Conservation (phyloP, 2,113 vertebrate species). For the Zapus hudsonius region DNA sequence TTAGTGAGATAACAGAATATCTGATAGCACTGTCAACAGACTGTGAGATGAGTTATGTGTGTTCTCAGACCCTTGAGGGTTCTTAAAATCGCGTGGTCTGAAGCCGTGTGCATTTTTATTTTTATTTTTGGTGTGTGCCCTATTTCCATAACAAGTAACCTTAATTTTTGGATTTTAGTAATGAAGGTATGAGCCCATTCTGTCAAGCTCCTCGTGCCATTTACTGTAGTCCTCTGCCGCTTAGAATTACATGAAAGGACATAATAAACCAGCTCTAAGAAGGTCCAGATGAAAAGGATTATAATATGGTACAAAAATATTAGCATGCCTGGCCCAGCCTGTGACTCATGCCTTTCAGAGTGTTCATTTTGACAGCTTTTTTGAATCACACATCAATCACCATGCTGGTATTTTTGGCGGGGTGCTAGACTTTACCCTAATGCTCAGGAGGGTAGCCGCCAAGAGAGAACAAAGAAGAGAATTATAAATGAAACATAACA, state of each 20-base stretch:
- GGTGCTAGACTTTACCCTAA: conserved; percentile 62
- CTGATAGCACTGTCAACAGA: conserved; percentile 17
- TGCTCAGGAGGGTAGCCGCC: conserved; percentile 39
- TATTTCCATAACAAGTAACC: conserved; percentile 58
- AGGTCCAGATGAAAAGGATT: conserved; percentile 77
- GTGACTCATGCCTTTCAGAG: conserved; percentile 73
- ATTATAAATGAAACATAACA: conserved; percentile 57
- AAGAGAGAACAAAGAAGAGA: conserved; percentile 70
- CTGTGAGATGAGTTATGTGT: conserved; percentile 46
- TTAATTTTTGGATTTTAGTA: conserved; percentile 65
- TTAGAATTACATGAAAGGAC: conserved; percentile 73
- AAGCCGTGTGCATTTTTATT: rapidly evolving
- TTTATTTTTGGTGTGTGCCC: neutral
- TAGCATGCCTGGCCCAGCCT: conserved; percentile 53
- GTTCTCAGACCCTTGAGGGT: neutral
- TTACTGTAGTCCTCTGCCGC: conserved; percentile 58
- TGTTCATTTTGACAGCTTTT: conserved; percentile 77
- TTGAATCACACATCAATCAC: conserved; percentile 74
- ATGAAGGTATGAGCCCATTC: conserved; percentile 79
- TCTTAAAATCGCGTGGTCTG: neutral
- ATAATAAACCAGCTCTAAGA: conserved; percentile 69
- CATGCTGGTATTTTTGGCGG: conserved; percentile 68
- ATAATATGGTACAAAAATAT: conserved; percentile 72
- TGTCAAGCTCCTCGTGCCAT: conserved; percentile 74
- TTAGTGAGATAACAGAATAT: conserved; percentile 30